These are phyloP conservation scores for Indicator indicator DNA, from an alignment of 2,113 vertebrate species.

Conservation along the genomic window DNA sequence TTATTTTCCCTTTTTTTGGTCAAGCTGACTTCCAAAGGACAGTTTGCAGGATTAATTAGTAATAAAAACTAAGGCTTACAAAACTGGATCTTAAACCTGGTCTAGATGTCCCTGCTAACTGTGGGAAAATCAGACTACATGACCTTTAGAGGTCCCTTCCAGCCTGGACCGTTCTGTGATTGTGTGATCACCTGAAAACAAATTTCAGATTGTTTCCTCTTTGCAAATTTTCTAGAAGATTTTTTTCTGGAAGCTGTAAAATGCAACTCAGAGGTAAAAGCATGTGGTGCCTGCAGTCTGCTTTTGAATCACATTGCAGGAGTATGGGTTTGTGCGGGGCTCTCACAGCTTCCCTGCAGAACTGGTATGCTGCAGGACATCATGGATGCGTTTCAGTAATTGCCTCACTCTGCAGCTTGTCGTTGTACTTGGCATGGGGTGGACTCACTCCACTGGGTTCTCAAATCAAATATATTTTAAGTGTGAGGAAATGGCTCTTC, in stretches of 20 bases:
- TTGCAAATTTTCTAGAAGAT: neutral
- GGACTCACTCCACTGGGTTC: neutral
- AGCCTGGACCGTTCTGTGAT: too few relatives aligned
- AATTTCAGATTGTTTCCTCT: neutral
- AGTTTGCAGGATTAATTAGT: neutral
- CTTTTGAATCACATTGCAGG: neutral
- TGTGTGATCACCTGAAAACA: too few relatives aligned
- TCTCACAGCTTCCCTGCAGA: neutral
- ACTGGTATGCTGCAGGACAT: neutral
- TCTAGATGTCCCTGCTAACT: neutral
- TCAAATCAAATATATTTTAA: slow-evolving; percentile 56
- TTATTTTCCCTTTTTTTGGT: neutral
- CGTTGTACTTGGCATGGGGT: neutral
- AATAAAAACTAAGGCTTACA: neutral
- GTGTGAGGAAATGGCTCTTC: slow-evolving; percentile 44
- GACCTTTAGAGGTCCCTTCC: too few relatives aligned
- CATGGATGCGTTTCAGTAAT: neutral
- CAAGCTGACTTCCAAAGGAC: neutral
- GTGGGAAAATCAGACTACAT: neutral
- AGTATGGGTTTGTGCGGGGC: neutral
- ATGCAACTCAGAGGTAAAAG: neutral
- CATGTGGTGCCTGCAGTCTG: neutral
- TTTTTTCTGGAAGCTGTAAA: neutral
- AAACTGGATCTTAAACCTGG: neutral
- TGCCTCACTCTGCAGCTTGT: neutral